Percentiles rank a stretch among this genome's conserved stretches.
Conservation (phyloP, 64 coral and sea anemone species). For the Stichodactyla mertensii region DNA sequence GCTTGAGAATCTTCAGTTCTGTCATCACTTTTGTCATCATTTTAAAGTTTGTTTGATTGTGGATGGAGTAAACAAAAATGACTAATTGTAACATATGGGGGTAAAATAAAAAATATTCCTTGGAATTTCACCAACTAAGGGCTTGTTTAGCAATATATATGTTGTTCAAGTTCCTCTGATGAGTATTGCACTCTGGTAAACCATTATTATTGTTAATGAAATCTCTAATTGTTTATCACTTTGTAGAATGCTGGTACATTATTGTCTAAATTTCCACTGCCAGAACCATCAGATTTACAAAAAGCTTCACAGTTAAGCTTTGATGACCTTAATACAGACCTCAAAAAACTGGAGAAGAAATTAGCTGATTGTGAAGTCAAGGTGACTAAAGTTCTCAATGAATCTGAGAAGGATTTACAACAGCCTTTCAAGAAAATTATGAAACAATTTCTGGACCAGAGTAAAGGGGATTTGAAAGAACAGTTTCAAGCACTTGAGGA, state of each 20-base stretch:
- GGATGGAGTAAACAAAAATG: no score
- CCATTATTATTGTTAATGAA: background rate
- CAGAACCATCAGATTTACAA: conserved; percentile 73
- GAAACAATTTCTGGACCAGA: conserved; percentile 71
- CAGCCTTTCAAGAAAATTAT: conserved; percentile 65
- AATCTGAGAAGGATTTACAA: conserved; percentile 33
- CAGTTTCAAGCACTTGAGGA: conserved; percentile 71
- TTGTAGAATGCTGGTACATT: conserved; percentile 84
- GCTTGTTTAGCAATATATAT: no score
- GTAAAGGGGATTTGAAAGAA: conserved; percentile 51
- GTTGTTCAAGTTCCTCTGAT: no score
- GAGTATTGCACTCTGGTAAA: background rate
- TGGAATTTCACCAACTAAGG: no score
- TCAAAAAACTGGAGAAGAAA: conserved; percentile 51
- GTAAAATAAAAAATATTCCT: no score
- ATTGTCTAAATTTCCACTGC: conserved; percentile 66
- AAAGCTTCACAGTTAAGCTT: conserved; percentile 77
- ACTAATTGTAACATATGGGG: no score
- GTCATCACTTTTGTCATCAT: no score
- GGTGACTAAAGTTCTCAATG: conserved; percentile 49
- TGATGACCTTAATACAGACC: conserved; percentile 68
- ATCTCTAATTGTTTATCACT: background rate
- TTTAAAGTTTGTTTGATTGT: no score
- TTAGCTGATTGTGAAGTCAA: conserved; percentile 63
- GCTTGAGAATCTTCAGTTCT: background rate